A percentile compares a stretch with the other conserved stretches of the same genome.
Conservation (phyloP, 2,888 invertebrate species). For the Catocala fraxini region DNA sequence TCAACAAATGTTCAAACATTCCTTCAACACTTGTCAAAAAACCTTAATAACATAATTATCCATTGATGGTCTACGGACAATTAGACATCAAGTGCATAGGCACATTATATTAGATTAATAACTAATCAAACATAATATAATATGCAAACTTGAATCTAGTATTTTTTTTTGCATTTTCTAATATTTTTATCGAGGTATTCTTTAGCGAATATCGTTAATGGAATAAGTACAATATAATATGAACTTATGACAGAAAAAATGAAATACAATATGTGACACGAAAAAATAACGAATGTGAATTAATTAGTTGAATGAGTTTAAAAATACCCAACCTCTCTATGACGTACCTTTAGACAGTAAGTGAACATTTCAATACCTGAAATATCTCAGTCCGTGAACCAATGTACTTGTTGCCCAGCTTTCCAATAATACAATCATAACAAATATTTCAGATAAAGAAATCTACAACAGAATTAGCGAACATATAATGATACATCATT, state of each 20-base stretch:
- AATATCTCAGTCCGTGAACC: conserved; percentile 48
- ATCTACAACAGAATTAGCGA: conserved; percentile 61
- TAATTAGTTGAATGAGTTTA: conserved; percentile 74
- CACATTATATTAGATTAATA: conserved; percentile 83
- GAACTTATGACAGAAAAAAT: conserved; percentile 78
- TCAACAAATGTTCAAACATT: conserved; percentile 52
- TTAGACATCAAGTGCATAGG: conserved; percentile 74
- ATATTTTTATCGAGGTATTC: conserved; percentile 73
- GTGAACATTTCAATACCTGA: conserved; percentile 57
- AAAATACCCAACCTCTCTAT: conserved; percentile 80
- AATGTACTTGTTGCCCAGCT: conserved; percentile 37
- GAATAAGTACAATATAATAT: conserved; percentile 86
- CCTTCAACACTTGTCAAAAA: conserved; percentile 58
- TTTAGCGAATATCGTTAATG: conserved; percentile 85
- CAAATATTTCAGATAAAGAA: conserved; percentile 64
- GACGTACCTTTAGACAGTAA: conserved; percentile 64
- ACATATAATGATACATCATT: conserved; percentile 66
- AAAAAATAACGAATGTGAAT: conserved; percentile 68
- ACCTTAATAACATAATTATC: conserved; percentile 55
- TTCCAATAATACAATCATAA: conserved; percentile 28
- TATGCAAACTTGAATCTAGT: conserved; percentile 79
- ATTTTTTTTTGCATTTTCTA: conserved; percentile 75
- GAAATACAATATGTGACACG: conserved; percentile 72
- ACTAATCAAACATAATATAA: conserved; percentile 84
- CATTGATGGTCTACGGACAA: conserved; percentile 69